Evolutionary conservation across 2,797 vertebrate species (phyloP).

Genomic region (Scolopax rusticola): DNA sequence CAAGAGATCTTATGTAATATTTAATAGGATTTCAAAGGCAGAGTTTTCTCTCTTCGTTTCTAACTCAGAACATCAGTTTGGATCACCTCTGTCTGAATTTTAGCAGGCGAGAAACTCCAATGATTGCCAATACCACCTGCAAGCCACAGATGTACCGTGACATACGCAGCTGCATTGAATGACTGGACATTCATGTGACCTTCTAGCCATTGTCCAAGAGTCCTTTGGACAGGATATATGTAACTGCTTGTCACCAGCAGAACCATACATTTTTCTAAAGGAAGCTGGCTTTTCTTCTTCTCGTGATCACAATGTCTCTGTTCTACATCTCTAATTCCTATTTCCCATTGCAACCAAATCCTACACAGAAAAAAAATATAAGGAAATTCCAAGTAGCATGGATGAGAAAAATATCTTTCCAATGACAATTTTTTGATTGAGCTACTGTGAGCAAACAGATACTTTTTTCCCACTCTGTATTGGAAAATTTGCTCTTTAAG

Average conservation of each 20-base stretch:
- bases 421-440: not conserved
- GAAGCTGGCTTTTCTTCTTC: not conserved
- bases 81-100: not conserved
- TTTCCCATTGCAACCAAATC: not conserved
- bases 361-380: not conserved
- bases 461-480: not conserved
- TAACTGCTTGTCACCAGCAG: not conserved
- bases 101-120: not conserved
- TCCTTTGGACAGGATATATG: not conserved
- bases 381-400: not conserved
- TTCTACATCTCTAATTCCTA: not conserved
- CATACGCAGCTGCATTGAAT: not conserved
- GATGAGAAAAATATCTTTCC: not conserved
- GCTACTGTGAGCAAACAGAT: not conserved
- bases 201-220: not conserved
- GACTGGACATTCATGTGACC: not conserved
- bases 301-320: not conserved
- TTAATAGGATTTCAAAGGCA: not conserved
- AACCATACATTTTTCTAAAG: not conserved
- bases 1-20: not conserved
- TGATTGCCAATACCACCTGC: not conserved
- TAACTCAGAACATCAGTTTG: not conserved
- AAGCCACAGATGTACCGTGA: not conserved
- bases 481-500: not conserved
- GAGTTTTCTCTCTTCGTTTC: not conserved